These are phyloP conservation scores for Calonectris borealis DNA, from an alignment of 2,113 vertebrate genomes.

Conservation along the genomic window DNA sequence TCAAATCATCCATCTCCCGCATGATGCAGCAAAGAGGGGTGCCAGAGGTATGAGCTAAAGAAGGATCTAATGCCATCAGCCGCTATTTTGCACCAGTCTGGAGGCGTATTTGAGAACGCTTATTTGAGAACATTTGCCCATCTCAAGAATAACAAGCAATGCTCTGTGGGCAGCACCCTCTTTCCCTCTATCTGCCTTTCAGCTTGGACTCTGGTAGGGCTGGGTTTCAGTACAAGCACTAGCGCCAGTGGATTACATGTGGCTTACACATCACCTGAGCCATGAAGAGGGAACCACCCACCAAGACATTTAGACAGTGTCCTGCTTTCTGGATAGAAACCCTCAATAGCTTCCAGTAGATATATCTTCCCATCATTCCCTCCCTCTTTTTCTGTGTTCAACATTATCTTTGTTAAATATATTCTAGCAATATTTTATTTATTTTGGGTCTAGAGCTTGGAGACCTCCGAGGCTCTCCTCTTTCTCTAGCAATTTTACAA, in stretches of 20 bases:
- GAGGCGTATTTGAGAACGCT: background rate
- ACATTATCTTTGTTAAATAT: background rate
- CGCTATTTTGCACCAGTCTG: background rate
- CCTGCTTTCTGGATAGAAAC: background rate
- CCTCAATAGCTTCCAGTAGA: background rate
- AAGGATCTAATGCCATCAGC: no score
- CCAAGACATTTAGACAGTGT: background rate
- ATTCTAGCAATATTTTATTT: background rate
- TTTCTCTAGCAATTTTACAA: background rate
- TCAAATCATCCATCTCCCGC: background rate
- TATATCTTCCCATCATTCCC: background rate
- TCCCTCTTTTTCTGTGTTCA: background rate
- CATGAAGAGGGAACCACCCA: background rate
- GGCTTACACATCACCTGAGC: background rate
- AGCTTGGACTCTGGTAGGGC: background rate
- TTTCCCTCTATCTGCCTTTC: background rate
- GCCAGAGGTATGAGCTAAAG: background rate
- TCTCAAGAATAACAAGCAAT: background rate
- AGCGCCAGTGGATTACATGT: accelerated
- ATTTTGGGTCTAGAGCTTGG: background rate
- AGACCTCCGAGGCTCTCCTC: background rate
- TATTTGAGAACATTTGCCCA: background rate
- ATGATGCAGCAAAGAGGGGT: background rate
- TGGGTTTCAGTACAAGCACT: background rate
- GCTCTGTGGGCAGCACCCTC: accelerated